phyloP scores from a whole-genome alignment of 2,888 invertebrate species.

The Heliconius aoede region DNA sequence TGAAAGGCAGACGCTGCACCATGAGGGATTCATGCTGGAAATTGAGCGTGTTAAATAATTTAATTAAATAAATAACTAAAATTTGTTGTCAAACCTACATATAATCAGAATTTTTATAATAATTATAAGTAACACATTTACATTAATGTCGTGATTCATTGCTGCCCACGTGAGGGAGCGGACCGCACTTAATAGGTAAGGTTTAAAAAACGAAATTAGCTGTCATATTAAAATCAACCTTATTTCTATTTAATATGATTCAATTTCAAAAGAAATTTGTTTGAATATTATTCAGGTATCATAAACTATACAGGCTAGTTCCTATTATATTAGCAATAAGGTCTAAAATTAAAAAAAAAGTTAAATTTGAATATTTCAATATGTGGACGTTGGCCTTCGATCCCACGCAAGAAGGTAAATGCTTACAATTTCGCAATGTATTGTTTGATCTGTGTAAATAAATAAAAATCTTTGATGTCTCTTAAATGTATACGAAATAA shows the following conservation, averaged over 20 bases:
- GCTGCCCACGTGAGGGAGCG: slow-evolving; percentile 34
- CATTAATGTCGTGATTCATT: slow-evolving; percentile 29
- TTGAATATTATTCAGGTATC: not conserved
- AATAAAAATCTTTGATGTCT: not conserved
- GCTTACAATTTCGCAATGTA: slow-evolving; percentile 9
- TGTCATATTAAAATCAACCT: not conserved
- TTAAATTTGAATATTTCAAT: not conserved
- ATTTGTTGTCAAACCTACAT: not conserved
- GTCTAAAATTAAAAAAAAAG: not conserved
- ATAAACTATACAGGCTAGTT: not conserved
- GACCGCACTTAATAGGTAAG: slow-evolving; percentile 37
- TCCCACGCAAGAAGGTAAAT: slow-evolving; percentile 32
- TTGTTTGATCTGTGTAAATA: not conserved
- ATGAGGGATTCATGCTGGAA: not conserved
- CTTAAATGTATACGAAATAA: too few species aligned
- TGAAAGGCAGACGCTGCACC: not conserved
- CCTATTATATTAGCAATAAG: not conserved
- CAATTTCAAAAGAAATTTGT: not conserved
- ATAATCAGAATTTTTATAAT: slow-evolving; percentile 3
- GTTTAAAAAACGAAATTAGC: slow-evolving; percentile 24
- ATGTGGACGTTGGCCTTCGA: slow-evolving; percentile 26
- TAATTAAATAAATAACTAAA: not conserved
- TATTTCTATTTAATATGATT: not conserved
- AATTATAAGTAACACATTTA: slow-evolving; percentile 18
- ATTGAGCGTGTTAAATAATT: not conserved